These are phyloP conservation scores for Yoshiicerus persimilis DNA, from an alignment of 1,140 invertebrate species.

Conservation along the genomic window DNA sequence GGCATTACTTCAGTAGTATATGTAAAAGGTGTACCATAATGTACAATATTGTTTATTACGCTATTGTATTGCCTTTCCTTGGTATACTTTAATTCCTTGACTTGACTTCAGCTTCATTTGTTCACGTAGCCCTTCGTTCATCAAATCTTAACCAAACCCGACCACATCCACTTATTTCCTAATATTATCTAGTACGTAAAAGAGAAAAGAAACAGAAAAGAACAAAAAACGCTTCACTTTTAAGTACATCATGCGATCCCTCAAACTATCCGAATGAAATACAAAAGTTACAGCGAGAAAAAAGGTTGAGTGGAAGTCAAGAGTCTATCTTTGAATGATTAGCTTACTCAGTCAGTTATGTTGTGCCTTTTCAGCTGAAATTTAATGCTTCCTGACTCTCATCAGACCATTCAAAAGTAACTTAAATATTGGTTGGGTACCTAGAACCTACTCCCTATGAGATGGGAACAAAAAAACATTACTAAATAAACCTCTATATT, in stretches of 20 bases:
- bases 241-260: slow-evolving; percentile 11
- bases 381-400: slow-evolving; percentile 13
- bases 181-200: not conserved
- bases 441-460: not conserved
- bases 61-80: not conserved
- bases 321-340: not conserved
- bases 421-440: not conserved
- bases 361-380: not conserved
- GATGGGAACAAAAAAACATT: not conserved
- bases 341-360: no score
- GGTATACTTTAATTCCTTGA: not conserved
- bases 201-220: not conserved
- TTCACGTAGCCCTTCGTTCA: slow-evolving; percentile 3
- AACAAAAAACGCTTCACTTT: slow-evolving; percentile 9
- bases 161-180: not conserved
- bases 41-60: slow-evolving; percentile 9
- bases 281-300: slow-evolving; percentile 9
- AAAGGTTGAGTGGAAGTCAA: not conserved
- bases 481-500: no score
- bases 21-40: not conserved
- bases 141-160: slow-evolving; percentile 5
- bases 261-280: not conserved
- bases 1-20: not conserved
- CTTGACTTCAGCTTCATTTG: not conserved
- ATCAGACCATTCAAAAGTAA: not conserved